Evolutionary conservation across 2,888 invertebrate species (phyloP).

Genomic region (Girardia tigrina): DNA sequence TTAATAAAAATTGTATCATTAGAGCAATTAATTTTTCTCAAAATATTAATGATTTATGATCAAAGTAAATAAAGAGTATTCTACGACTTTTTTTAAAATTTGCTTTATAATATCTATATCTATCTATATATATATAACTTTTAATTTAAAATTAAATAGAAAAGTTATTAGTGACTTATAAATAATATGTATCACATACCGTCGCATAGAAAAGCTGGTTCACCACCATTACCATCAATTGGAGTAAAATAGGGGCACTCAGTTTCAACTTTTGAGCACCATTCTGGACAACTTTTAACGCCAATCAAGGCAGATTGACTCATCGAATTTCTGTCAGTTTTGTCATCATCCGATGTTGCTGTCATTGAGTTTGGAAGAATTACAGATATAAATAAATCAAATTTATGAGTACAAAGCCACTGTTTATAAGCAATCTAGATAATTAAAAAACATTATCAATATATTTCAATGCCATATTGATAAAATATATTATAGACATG

Average conservation of each 20-base stretch:
- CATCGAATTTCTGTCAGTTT: not conserved
- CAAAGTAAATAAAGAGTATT: no score
- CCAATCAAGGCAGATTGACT: not conserved
- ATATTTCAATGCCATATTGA: not conserved
- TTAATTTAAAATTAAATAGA: no score
- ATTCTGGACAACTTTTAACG: constrained; percentile 11
- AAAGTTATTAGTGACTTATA: no score
- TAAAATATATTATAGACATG: no score
- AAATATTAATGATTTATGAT: no score
- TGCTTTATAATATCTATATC: no score
- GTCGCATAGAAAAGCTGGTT: constrained; percentile 1
- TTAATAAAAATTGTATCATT: no score
- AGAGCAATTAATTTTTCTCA: no score
- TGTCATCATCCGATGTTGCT: not conserved
- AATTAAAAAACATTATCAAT: not conserved
- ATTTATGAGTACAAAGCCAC: constrained; percentile 5
- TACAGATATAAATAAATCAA: not conserved
- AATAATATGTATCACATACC: no score
- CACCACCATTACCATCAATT: not conserved
- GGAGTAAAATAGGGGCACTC: constrained; percentile 20
- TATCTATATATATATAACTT: no score
- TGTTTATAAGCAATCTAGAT: not conserved
- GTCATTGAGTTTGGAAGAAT: not conserved
- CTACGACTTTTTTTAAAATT: no score
- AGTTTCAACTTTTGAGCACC: constrained; percentile 10